Conservation (phyloP, 2,888 invertebrate genomes). For the Phortica okadai region DNA sequence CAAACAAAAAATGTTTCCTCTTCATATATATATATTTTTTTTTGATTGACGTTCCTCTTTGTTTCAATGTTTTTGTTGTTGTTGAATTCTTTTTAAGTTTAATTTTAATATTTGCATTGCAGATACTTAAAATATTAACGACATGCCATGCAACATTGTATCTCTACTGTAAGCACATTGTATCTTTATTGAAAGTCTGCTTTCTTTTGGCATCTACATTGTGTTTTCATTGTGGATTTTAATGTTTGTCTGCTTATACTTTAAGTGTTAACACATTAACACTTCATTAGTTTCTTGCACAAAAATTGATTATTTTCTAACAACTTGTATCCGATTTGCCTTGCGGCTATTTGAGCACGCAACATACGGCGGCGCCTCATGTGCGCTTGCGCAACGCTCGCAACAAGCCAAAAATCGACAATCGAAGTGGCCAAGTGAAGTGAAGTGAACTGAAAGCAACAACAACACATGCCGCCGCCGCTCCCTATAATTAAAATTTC, state of each 20-base stretch:
- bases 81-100: no score
- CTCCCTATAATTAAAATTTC: slow-evolving; percentile 64
- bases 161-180: no score
- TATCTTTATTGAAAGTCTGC: background rate
- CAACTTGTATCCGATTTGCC: slow-evolving; percentile 14
- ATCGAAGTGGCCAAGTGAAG: background rate
- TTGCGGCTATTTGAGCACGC: slow-evolving; percentile 25
- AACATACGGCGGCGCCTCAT: background rate
- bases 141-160: no score
- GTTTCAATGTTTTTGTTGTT: background rate
- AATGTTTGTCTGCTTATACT: background rate
- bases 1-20: background rate
- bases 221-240: background rate
- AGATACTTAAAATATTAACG: no score
- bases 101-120: no score
- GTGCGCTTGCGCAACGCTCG: slow-evolving; percentile 13
- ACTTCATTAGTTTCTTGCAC: slow-evolving; percentile 4
- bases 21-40: background rate
- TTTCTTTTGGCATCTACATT: background rate
- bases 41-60: background rate
- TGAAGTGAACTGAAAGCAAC: background rate
- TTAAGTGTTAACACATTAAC: slow-evolving; percentile 22
- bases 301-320: background rate
- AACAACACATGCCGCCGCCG: background rate
- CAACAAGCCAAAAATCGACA: slow-evolving; percentile 31